Evolutionary conservation across 2,888 invertebrate genomes (phyloP).

Genomic region (Euzetes globulus): DNA sequence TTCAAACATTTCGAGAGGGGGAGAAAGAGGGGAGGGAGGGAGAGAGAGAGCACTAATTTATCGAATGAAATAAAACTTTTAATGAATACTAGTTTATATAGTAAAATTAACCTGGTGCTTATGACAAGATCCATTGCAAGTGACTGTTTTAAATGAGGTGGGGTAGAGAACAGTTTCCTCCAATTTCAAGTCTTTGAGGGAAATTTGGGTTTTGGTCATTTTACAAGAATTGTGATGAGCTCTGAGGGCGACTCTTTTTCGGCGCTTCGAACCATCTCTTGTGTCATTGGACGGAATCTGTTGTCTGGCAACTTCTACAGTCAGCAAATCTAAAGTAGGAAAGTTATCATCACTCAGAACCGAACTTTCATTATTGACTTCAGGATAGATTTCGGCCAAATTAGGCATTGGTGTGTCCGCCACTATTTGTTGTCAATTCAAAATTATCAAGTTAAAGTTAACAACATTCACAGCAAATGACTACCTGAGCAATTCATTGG

Average conservation of each 20-base stretch:
- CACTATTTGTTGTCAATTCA: conserved; percentile 25
- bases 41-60: too few species aligned
- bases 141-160: background rate
- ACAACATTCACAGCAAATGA: background rate
- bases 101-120: too few species aligned
- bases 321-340: conserved; percentile 42
- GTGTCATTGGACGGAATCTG: background rate
- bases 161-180: conserved; percentile 1
- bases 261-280: background rate
- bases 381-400: conserved; percentile 40
- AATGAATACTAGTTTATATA: too few species aligned
- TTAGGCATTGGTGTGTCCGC: conserved; percentile 42
- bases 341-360: conserved; percentile 41
- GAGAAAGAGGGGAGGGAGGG: too few species aligned
- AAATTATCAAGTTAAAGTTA: background rate
- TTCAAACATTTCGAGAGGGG: too few species aligned
- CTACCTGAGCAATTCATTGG: conserved; percentile 42
- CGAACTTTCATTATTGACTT: conserved; percentile 39
- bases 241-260: background rate
- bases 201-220: background rate
- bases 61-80: too few species aligned
- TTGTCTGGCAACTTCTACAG: conserved; percentile 37
- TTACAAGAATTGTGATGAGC: background rate
- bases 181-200: background rate
- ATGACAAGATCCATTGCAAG: background rate